These are phyloP conservation scores for Chrysochloris asiatica DNA, from an alignment of 2,113 vertebrate genomes.

Conservation along the genomic window DNA sequence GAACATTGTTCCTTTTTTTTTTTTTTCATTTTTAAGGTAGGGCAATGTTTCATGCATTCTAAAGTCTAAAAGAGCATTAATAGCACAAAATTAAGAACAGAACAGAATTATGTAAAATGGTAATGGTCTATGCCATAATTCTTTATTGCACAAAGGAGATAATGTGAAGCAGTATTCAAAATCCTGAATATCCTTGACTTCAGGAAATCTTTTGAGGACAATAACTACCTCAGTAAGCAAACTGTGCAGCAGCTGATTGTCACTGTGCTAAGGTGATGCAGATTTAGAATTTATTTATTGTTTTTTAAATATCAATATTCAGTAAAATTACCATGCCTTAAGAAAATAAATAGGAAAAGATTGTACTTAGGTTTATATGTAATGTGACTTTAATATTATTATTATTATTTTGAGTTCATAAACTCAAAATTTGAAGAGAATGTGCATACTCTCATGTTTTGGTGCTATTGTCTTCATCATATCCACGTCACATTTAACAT, in stretches of 20 bases:
- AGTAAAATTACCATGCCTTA: background rate
- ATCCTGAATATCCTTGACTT: background rate
- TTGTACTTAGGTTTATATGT: background rate
- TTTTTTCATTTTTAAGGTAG: background rate
- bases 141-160: background rate
- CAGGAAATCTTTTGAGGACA: background rate
- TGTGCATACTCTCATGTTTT: background rate
- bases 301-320: conserved; percentile 4
- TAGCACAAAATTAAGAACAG: background rate
- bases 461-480: background rate
- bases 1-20: background rate
- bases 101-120: background rate
- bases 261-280: conserved; percentile 7
- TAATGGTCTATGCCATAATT: background rate
- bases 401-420: conserved; percentile 35
- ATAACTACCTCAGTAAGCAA: conserved; percentile 21
- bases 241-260: conserved; percentile 7
- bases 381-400: background rate
- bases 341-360: background rate
- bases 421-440: background rate
- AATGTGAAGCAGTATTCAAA: background rate
- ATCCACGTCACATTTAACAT: background rate
- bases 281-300: conserved; percentile 31
- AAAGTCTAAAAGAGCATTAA: background rate
- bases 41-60: background rate